Conservation (phyloP, 1,140 invertebrate genomes). For the Zaprionus ornatus region DNA sequence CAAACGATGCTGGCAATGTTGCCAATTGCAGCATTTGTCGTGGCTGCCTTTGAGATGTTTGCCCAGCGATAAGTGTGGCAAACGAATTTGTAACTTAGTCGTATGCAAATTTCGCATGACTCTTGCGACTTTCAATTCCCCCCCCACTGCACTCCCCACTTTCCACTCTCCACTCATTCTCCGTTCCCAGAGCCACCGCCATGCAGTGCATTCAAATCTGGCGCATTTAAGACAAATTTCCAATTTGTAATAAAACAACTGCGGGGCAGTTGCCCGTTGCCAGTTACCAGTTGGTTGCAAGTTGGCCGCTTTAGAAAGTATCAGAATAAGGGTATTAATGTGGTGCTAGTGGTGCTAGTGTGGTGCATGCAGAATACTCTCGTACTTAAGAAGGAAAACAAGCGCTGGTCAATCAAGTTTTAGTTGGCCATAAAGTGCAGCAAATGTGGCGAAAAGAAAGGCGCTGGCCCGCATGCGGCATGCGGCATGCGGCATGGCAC, state of each 20-base stretch:
- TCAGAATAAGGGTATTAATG: slow-evolving; percentile 32
- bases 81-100: slow-evolving; percentile 37
- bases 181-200: slow-evolving; percentile 16
- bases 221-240: slow-evolving; percentile 58
- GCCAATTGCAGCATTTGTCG: slow-evolving; percentile 35
- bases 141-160: not conserved
- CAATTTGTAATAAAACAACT: slow-evolving; percentile 75
- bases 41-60: slow-evolving; percentile 35
- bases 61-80: slow-evolving; percentile 32
- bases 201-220: slow-evolving; percentile 21
- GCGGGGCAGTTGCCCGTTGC: slow-evolving; percentile 26
- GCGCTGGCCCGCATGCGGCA: slow-evolving; percentile 51
- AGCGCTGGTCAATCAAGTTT: slow-evolving; percentile 67
- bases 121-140: slow-evolving; percentile 34
- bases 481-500: not conserved
- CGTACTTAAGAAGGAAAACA: slow-evolving; percentile 22
- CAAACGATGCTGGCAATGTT: not conserved
- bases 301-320: slow-evolving; percentile 64
- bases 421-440: slow-evolving; percentile 36
- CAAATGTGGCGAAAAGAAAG: slow-evolving; percentile 65
- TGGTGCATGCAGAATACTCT: slow-evolving; percentile 30
- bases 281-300: not conserved
- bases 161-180: not conserved
- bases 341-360: not conserved
- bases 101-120: slow-evolving; percentile 51